A percentile compares a stretch with the other conserved stretches of the same genome.
These are phyloP conservation scores for Helostoma temminkii DNA, from an alignment of 2,797 vertebrate species.

Conservation along the genomic window DNA sequence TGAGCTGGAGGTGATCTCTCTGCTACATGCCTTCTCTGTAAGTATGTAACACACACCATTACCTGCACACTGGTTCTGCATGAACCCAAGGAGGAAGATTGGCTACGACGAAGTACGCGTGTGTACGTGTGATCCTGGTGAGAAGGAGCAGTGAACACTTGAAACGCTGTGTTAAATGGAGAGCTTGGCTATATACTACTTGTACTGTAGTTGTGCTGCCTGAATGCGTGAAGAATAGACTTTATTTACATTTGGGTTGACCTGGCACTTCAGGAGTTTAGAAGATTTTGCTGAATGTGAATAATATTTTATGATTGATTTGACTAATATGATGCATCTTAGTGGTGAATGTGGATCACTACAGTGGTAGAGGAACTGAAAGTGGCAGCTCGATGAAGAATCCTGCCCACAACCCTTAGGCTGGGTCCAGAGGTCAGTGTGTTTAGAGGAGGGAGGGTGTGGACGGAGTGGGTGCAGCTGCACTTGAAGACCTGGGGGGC, in stretches of 20 bases:
- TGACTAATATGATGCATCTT: neutral
- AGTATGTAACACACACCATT: neutral
- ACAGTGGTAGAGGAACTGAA: slow-evolving; percentile 32
- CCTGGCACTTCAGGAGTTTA: neutral
- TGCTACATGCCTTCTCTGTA: slow-evolving; percentile 70
- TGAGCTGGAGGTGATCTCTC: slow-evolving; percentile 73
- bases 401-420: slow-evolving; percentile 53
- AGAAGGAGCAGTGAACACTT: slow-evolving; percentile 61
- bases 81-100: slow-evolving; percentile 39
- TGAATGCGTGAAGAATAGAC: slow-evolving; percentile 30
- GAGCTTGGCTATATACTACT: slow-evolving; percentile 49
- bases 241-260: slow-evolving; percentile 15
- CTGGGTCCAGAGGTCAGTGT: slow-evolving; percentile 74
- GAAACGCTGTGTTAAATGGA: slow-evolving; percentile 48
- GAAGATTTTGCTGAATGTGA: neutral
- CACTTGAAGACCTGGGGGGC: slow-evolving; percentile 51
- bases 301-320: too few species aligned
- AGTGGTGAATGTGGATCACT: slow-evolving; percentile 7
- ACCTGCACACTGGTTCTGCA: slow-evolving; percentile 30
- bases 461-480: slow-evolving; percentile 58
- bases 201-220: slow-evolving; percentile 26
- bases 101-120: slow-evolving; percentile 34
- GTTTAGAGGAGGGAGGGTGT: slow-evolving; percentile 58
- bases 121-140: slow-evolving; percentile 34
- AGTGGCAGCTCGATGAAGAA: slow-evolving; percentile 52